Evolutionary conservation across 2,888 invertebrate genomes (phyloP), one percentile per base, ranked within the genome.

Genomic region (Perdita meconis): DNA sequence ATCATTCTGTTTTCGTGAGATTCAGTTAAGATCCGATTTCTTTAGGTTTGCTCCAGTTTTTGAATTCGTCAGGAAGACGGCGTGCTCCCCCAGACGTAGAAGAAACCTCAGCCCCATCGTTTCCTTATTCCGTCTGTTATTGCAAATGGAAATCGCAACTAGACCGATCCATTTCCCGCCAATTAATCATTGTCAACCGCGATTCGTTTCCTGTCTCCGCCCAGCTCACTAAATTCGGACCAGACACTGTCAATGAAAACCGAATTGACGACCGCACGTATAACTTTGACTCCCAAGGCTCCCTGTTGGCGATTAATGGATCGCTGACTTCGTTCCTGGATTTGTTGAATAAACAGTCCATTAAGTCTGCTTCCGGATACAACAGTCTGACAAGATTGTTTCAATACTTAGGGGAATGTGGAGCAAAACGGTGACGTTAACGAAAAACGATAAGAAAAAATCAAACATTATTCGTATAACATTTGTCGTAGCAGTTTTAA

Each of bases 101-200:
- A 12, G 34, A 47, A 42, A 8, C 10, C 22, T 22, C 19, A 6
- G 30, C 22, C 10, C 6, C 6, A 1, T 1, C 24, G 30, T 64
- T 78, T 78, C 59, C 68, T 75, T 76, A 67, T 60, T 47, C 57
- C 40, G n/a, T n/a, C 38, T 47, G 68, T 79, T 75, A 71, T 71
- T 44, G 71, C 61, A 24, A 75, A 71, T 67, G 64, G 63, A 51
- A 64, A 79, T 70, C 60, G 63, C 38, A 16, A 74, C 64, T 72
- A 42, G 47, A 51, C 80, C 63, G 55, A 69, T 47, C 73, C 73
- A 65, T 69, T 80, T 74, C 80, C 78, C 57, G 56, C 57, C 78
- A 79, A 87, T 87, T 85, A 87, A 87, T 87, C 87, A 87, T 85
- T 86, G 87, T 85, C 87, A 85, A 83, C 65, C 78, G 75, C 86